Conservation (phyloP, 2,797 vertebrate genomes). For the Microtus obscurus region DNA sequence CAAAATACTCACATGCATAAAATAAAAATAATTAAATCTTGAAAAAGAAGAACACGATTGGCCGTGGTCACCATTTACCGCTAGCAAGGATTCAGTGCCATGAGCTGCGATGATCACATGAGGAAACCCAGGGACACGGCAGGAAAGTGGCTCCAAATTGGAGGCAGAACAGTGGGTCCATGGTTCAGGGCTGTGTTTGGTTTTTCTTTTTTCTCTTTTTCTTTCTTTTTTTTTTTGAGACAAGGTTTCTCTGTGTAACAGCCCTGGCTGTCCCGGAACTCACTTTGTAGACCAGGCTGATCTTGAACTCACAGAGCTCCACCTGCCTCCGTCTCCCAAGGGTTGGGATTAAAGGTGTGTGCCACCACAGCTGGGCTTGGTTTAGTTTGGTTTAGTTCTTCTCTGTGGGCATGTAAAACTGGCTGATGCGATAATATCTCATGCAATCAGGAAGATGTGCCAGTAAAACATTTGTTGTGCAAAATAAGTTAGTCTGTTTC, state of each 20-base stretch:
- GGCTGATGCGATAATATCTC: slow-evolving; percentile 59
- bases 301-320: neutral
- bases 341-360: neutral
- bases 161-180: neutral
- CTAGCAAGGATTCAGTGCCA: accelerated
- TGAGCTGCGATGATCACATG: neutral
- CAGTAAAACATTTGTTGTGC: slow-evolving; percentile 71
- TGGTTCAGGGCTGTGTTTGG: neutral
- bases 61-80: neutral
- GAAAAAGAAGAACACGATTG: neutral
- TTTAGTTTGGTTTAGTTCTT: slow-evolving; percentile 10
- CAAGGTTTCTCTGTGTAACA: neutral
- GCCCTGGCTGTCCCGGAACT: neutral
- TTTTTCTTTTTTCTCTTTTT: neutral
- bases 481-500: slow-evolving; percentile 66
- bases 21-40: neutral
- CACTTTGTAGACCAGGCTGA: neutral
- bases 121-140: neutral
- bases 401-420: slow-evolving; percentile 55
- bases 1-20: neutral
- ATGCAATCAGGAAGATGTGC: slow-evolving; percentile 53
- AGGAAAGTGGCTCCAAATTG: neutral
- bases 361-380: neutral
- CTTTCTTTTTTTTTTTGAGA: neutral
- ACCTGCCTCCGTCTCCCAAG: neutral